These are phyloP conservation scores for Neosalanx taihuensis DNA, from an alignment of 2,797 vertebrate genomes.

Conservation along the genomic window DNA sequence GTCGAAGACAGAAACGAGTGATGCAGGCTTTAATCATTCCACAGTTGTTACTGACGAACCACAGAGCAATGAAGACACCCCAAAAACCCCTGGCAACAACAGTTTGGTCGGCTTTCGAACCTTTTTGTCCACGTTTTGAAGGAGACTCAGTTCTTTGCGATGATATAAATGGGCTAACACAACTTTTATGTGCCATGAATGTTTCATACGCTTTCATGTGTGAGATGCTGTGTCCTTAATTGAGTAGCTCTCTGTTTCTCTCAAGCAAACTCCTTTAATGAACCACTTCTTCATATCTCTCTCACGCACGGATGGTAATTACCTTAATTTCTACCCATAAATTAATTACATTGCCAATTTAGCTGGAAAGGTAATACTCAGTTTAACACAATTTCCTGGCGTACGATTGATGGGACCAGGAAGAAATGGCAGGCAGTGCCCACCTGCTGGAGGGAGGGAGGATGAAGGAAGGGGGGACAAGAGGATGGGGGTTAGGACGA, in stretches of 20 bases:
- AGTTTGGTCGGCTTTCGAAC: not conserved
- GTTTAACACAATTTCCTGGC: constrained; percentile 50
- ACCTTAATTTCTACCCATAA: constrained; percentile 59
- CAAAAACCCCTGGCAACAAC: not conserved
- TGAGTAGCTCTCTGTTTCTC: constrained; percentile 22
- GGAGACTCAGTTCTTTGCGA: too few relatives aligned
- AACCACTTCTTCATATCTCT: constrained; percentile 55
- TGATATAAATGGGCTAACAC: not conserved
- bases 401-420: constrained; percentile 50
- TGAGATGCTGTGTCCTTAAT: constrained; percentile 10
- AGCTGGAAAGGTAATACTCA: constrained; percentile 52
- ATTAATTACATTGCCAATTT: constrained; percentile 69
- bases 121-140: too few relatives aligned
- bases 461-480: not conserved
- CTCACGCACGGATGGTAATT: constrained; percentile 66
- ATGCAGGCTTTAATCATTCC: not conserved
- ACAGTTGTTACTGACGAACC: not conserved
- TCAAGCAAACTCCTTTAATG: constrained; percentile 41
- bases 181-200: not conserved
- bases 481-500: constrained; percentile 13
- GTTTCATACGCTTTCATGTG: not conserved
- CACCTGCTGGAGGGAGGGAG: constrained; percentile 18
- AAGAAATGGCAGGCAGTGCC: constrained; percentile 47
- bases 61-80: not conserved
- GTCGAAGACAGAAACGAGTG: not conserved